Evolutionary conservation across 2,888 invertebrate species (phyloP).

Genomic region (Acanthacorydalis orientalis): DNA sequence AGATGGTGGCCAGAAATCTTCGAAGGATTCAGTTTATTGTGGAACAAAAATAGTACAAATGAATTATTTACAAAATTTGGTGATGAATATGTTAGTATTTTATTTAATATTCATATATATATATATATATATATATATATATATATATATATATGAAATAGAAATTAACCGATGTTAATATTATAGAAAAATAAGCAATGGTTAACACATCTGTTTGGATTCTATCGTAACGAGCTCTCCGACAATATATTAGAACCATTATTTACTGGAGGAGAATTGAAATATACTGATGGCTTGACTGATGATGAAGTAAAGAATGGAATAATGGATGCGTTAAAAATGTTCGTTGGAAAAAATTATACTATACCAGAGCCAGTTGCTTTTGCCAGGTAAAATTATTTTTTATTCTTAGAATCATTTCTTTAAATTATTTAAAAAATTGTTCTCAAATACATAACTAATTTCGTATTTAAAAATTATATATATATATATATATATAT

Average conservation of each 20-base stretch:
- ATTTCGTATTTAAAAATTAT: too few species aligned
- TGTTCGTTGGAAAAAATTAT: constrained; percentile 32
- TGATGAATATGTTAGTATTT: background rate
- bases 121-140: background rate
- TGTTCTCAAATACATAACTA: too few species aligned
- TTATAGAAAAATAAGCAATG: constrained; percentile 29
- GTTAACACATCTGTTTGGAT: constrained; percentile 48
- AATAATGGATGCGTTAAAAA: constrained; percentile 32
- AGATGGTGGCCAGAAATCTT: constrained; percentile 41
- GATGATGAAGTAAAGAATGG: constrained; percentile 33
- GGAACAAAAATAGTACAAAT: constrained; percentile 32
- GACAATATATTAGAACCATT: constrained; percentile 48
- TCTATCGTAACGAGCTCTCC: constrained; percentile 45
- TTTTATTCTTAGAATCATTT: too few species aligned
- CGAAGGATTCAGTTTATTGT: constrained; percentile 36
- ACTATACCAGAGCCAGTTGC: constrained; percentile 29
- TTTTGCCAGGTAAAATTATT: constrained; percentile 16
- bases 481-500: too few species aligned
- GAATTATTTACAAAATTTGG: constrained; percentile 10
- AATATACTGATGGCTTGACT: constrained; percentile 39
- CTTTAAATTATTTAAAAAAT: too few species aligned
- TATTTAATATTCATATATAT: too few species aligned
- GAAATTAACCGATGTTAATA: background rate
- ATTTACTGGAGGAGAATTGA: constrained; percentile 46
- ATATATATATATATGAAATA: background rate